Conservation (phyloP, 2,113 vertebrate genomes). For the Penelope pileata region DNA sequence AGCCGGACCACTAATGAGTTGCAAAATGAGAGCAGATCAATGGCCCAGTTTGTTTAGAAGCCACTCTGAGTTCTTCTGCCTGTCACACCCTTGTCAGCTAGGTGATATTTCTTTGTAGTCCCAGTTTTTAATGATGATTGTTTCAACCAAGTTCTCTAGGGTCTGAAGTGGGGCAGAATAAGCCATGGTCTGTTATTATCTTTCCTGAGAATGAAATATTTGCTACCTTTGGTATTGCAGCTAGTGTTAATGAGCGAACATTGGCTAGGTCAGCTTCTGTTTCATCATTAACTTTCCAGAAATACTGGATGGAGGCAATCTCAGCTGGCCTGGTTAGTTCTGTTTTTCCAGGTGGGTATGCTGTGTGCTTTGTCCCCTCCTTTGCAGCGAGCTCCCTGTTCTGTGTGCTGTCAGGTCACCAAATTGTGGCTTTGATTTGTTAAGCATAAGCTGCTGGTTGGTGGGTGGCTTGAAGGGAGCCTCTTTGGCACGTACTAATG, state of each 20-base stretch:
- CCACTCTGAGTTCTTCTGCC: neutral
- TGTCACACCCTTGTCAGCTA: neutral
- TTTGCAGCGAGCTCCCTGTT: neutral
- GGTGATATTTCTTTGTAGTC: neutral
- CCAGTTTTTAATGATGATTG: constrained; percentile 7
- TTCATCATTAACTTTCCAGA: constrained; percentile 11
- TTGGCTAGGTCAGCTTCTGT: constrained; percentile 26
- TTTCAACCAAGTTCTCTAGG: neutral
- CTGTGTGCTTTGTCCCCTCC: neutral
- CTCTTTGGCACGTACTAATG: neutral
- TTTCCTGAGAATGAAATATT: neutral
- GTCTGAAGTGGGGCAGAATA: neutral
- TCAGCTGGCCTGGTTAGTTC: neutral
- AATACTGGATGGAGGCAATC: neutral
- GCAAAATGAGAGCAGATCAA: neutral
- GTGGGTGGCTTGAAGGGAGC: neutral
- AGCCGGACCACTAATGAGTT: constrained; percentile 6
- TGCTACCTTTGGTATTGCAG: constrained; percentile 1
- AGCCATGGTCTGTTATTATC: neutral
- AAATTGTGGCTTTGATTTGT: neutral
- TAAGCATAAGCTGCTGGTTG: neutral
- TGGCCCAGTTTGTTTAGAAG: neutral
- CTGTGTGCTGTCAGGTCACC: neutral
- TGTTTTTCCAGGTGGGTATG: neutral
- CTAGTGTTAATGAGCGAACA: neutral